These are phyloP conservation scores for Neoscelio sp. DNA, from an alignment of 2,888 invertebrate genomes.

Conservation along the genomic window DNA sequence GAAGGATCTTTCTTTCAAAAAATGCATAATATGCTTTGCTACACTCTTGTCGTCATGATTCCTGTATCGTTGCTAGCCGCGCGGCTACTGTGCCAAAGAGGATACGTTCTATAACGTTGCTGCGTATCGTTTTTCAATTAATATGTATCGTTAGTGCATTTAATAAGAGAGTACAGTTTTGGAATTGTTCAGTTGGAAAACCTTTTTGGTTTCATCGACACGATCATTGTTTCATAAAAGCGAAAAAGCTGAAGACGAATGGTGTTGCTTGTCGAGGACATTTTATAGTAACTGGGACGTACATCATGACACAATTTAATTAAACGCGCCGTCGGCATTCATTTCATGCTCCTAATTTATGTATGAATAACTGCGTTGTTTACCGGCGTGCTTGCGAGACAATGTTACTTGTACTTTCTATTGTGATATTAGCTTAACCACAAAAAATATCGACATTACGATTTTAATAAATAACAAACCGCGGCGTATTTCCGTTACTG, in stretches of 20 bases:
- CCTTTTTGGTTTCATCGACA: conserved; percentile 2
- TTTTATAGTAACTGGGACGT: conserved; percentile 72
- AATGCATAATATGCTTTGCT: too few species aligned
- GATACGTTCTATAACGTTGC: too few species aligned
- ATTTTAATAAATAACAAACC: conserved; percentile 58
- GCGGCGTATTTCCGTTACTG: conserved; percentile 17
- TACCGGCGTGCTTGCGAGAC: conserved; percentile 51
- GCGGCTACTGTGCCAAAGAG: too few species aligned
- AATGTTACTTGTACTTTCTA: conserved; percentile 56
- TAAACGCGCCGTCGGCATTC: conserved; percentile 78
- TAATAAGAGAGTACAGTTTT: too few species aligned
- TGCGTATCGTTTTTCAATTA: too few species aligned
- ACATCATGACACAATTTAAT: conserved; percentile 82
- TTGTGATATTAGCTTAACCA: conserved; percentile 52
- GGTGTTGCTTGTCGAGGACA: conserved; percentile 59
- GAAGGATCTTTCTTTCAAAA: too few species aligned
- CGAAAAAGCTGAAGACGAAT: conserved; percentile 57
- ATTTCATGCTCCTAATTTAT: conserved; percentile 78
- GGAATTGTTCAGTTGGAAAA: too few species aligned
- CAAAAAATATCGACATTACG: conserved; percentile 57
- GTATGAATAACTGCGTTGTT: conserved; percentile 78
- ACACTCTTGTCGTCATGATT: too few species aligned
- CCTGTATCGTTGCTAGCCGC: too few species aligned
- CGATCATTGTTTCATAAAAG: conserved; percentile 38
- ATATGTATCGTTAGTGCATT: too few species aligned